Evolutionary conservation across 1,140 invertebrate species (phyloP).

Genomic region (Harpegnathos saltator): DNA sequence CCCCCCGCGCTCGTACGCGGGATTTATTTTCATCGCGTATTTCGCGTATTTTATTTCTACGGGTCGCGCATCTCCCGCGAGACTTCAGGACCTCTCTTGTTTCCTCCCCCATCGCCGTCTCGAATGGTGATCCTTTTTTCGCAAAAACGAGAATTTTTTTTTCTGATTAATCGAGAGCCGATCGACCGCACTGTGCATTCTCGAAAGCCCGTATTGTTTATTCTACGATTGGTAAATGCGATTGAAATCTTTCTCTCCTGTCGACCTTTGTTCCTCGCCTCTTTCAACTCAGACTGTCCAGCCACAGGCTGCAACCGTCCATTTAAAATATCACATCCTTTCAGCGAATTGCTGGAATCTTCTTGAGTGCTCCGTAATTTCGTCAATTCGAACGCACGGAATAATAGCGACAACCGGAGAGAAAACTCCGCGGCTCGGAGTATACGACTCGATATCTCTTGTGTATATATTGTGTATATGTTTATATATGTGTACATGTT

Average conservation of each 20-base stretch:
- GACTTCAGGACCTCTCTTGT: constrained; percentile 31
- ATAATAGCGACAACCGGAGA: too few relatives aligned
- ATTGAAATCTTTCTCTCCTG: constrained; percentile 79
- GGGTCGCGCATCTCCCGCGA: constrained; percentile 13
- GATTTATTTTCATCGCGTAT: constrained; percentile 1
- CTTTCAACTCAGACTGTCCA: constrained; percentile 70
- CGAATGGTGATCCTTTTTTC: constrained; percentile 32
- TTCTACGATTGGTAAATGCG: constrained; percentile 78
- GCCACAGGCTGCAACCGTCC: constrained; percentile 69
- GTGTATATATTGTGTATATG: too few relatives aligned
- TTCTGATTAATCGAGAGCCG: constrained; percentile 80
- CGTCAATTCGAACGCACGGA: background rate
- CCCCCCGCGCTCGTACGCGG: background rate
- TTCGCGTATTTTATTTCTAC: constrained; percentile 10
- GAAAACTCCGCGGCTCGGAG: too few relatives aligned
- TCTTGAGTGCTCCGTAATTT: constrained; percentile 24
- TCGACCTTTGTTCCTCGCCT: constrained; percentile 63
- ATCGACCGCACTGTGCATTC: constrained; percentile 78
- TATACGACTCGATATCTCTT: too few relatives aligned
- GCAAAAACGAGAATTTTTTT: constrained; percentile 76
- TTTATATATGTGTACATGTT: too few relatives aligned
- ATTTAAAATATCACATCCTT: constrained; percentile 63
- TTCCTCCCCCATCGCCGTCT: constrained; percentile 32
- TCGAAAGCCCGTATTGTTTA: constrained; percentile 77
- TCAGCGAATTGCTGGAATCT: constrained; percentile 27